Evolutionary conservation across 37 sponge, comb jelly and placozoan genomes (phyloP), one percentile per base, ranked within the genome.

Genomic region (Axinella damicornis): DNA sequence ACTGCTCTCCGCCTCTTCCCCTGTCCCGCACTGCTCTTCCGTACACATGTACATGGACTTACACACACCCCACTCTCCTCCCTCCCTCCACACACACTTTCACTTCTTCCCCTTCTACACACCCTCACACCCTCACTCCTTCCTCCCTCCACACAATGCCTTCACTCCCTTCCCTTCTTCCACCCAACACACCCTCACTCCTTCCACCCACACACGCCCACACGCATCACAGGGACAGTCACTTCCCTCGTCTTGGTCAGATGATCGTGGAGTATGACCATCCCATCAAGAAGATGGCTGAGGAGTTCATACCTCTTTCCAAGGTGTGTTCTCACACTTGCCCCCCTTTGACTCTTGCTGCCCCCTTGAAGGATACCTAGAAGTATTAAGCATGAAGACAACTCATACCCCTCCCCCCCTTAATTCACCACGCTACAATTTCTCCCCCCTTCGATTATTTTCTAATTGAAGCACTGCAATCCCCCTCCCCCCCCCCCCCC

Each of bases 251-350:
- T 0, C 89, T 98, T 55, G 93, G 86, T 64, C 93, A 96, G 76
- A 89, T 98, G 99, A 56, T 98, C 9, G 72, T 92, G 18, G 97
- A 96, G 21, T 98, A 88, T 72, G 99, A 98, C 21, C 68, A 87
- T 37, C 95, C 99, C 5, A 70, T 98, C 54, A 94, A 78, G 86
- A 94, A 92, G 65, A 87, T 98, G 70, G 55, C 87, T 9, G 99
- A 98, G 53, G 99, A 98, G 46, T 96, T 98, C 58, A 71, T 80
- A 20, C 95, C 97, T 5, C 93, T 92, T 22, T 85, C 94, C 17
- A 90, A 93, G 74, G 95, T 87, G 41, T 0, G 64, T 71, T 5
- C 41, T 46, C 46, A 46, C 46, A 46, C 46, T 25, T 22, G 53
- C 31, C 24, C 36, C 56, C n/a, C 30, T 87, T n/a, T 69, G n/a